Percentiles rank a stretch among this genome's conserved stretches.
These are phyloP conservation scores for Alcedo atthis DNA, from an alignment of 2,797 vertebrate genomes.

Conservation along the genomic window DNA sequence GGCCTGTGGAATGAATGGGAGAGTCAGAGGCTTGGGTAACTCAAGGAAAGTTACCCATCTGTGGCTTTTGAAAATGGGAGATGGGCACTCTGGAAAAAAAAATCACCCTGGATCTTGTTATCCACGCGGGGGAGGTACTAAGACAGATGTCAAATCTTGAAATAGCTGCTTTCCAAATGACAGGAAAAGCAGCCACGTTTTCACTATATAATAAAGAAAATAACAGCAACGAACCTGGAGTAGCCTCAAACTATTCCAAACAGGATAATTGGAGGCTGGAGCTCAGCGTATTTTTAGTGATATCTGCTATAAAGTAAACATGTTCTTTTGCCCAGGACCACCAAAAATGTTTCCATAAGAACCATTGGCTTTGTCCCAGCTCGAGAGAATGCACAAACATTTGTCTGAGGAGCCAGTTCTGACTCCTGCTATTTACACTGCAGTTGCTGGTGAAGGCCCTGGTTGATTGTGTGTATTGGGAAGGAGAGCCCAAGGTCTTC, in stretches of 20 bases:
- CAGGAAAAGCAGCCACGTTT: constrained; percentile 42
- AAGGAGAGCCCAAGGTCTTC: constrained; percentile 8
- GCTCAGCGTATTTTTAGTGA: constrained; percentile 52
- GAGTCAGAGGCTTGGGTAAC: background rate
- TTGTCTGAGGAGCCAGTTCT: constrained; percentile 30
- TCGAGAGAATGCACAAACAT: constrained; percentile 56
- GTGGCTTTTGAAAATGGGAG: background rate
- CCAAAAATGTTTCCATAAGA: constrained; percentile 70
- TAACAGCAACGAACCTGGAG: background rate
- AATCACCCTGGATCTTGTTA: constrained; percentile 34
- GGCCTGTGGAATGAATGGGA: background rate
- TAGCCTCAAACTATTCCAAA: constrained; percentile 43
- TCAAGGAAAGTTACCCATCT: background rate
- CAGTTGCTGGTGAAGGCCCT: constrained; percentile 24
- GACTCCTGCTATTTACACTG: constrained; percentile 27
- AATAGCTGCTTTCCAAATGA: constrained; percentile 38
- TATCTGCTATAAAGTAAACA: constrained; percentile 68
- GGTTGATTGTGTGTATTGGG: background rate
- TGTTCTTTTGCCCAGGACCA: constrained; percentile 51
- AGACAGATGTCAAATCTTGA: constrained; percentile 46
- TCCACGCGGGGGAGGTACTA: constrained; percentile 10
- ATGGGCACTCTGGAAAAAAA: constrained; percentile 18
- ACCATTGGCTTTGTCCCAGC: constrained; percentile 35
- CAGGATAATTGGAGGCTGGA: constrained; percentile 47
- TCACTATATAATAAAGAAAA: constrained; percentile 52